Evolutionary conservation across 1,140 invertebrate genomes (phyloP).

Genomic region (Pemphigus obesinymphae): DNA sequence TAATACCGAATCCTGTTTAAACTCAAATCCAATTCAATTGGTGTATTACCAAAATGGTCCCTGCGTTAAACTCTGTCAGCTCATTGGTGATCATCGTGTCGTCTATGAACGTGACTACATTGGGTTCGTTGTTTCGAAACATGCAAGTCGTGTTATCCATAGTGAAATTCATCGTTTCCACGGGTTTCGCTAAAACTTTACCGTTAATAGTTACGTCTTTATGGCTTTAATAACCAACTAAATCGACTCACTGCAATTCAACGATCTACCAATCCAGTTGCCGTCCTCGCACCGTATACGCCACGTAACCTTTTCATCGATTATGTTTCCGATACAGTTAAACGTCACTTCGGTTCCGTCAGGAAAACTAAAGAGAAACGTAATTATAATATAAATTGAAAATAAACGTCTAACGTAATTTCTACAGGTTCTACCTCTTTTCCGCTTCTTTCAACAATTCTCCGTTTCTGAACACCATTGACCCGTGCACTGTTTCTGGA

Average conservation of each 20-base stretch:
- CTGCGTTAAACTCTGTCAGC: slow-evolving; percentile 68
- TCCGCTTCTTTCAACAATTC: slow-evolving; percentile 52
- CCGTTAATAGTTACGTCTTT: background rate
- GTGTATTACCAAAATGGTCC: slow-evolving; percentile 61
- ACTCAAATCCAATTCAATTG: too few relatives aligned
- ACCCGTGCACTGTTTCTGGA: slow-evolving; percentile 60
- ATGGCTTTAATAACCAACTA: background rate
- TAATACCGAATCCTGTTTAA: background rate
- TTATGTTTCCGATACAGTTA: slow-evolving; percentile 70
- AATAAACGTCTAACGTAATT: background rate
- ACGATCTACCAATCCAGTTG: slow-evolving; percentile 70
- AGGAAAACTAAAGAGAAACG: slow-evolving; percentile 56
- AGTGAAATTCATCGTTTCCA: slow-evolving; percentile 44
- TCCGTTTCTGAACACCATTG: slow-evolving; percentile 62
- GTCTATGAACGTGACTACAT: slow-evolving; percentile 73
- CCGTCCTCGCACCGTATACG: slow-evolving; percentile 77
- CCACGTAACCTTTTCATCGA: slow-evolving; percentile 72
- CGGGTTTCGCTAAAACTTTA: slow-evolving; percentile 22
- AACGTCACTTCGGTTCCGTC: slow-evolving; percentile 76
- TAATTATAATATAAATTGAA: background rate
- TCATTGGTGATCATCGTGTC: slow-evolving; percentile 71
- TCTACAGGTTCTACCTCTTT: slow-evolving; percentile 44
- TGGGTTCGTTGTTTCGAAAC: slow-evolving; percentile 69
- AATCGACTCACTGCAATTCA: slow-evolving; percentile 61
- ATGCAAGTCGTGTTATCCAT: slow-evolving; percentile 67